Base-by-base conservation (phyloP, 2,113 vertebrate genomes). In the Phylloscopus trochiloides region DNA sequence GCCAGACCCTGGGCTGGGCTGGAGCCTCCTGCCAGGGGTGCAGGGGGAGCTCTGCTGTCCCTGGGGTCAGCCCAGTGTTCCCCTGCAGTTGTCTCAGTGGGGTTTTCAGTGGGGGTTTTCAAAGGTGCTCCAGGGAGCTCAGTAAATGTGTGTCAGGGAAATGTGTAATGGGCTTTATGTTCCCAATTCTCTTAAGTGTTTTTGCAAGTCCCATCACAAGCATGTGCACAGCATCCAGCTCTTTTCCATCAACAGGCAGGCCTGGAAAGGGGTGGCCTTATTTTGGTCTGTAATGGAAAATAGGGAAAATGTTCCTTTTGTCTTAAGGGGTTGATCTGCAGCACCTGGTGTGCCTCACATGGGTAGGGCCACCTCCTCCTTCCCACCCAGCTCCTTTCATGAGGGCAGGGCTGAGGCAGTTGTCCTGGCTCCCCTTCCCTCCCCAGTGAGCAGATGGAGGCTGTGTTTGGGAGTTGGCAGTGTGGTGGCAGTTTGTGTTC, bases 81-180 rank as follows among this genome's bases (percentile, higher is more conserved):
- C 19, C 32, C 38, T 50, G 32, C 32, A 1, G 17, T 19, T 34
- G 15, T 54, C 48, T 38, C 28, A 11, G 14, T 14, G 26, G 13
- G 42, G 17, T 67, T 90, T 73, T 32, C 36, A 48, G 7, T 31
- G 47, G 9, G 4, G 9, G 9, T 90, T 82, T 57, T 21, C 36
- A 48, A 52, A 85, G 51, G 43, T 21, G 24, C 59, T 75, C 24
- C 12, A 9, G 32, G 59, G 72, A 88, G 42, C 50, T 73, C 0
- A 2, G 5, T 24, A 45, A 21, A 21, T 18, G n/a, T 0, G 0
- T 54, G 16, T 36, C 43, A 55, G 77, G 84, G 26, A 51, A 40
- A 40, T 9, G n/a, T 20, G n/a, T 20, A 21, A 48, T 18, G 47
- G 36, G 4, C 5, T 85, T 73, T 71, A 14, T 54, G 43, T 25